Conservation (phyloP, 2,888 invertebrate species). For the Ophion costatus region DNA sequence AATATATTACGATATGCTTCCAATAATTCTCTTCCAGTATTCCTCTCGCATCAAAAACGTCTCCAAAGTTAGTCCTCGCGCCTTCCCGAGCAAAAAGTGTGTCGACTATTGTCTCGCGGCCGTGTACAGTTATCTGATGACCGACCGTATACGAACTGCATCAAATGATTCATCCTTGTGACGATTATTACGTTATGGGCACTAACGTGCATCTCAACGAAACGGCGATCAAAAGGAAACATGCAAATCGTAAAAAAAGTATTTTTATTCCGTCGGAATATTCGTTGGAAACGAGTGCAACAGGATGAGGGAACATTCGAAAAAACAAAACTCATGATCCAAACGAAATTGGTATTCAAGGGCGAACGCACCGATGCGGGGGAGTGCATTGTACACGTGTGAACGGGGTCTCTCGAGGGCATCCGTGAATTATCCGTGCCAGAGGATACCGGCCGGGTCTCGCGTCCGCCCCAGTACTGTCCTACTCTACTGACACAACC, state of each 20-base stretch:
- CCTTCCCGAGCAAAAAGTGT: slow-evolving; percentile 25
- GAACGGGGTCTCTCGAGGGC: slow-evolving; percentile 59
- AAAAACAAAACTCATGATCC: neutral
- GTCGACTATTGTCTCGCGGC: slow-evolving; percentile 13
- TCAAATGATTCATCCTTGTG: neutral
- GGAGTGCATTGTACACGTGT: slow-evolving; percentile 45
- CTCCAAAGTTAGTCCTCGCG: neutral
- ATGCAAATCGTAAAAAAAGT: neutral
- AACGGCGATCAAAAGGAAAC: neutral
- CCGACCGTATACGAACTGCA: neutral
- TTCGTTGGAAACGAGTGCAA: neutral
- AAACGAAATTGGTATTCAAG: slow-evolving; percentile 57
- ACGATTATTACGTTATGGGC: neutral
- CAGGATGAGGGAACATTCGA: neutral
- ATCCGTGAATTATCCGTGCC: slow-evolving; percentile 43
- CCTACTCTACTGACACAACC: slow-evolving; percentile 58
- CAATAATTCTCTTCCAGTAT: neutral
- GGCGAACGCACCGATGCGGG: slow-evolving; percentile 30
- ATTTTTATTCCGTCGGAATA: neutral
- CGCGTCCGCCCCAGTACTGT: slow-evolving; percentile 25
- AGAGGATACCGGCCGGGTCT: slow-evolving; percentile 20
- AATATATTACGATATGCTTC: neutral
- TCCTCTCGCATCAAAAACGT: neutral
- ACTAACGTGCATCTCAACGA: neutral
- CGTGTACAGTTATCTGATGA: neutral